Conservation (phyloP, 2,797 vertebrate genomes). For the Gymnothorax reevesii region DNA sequence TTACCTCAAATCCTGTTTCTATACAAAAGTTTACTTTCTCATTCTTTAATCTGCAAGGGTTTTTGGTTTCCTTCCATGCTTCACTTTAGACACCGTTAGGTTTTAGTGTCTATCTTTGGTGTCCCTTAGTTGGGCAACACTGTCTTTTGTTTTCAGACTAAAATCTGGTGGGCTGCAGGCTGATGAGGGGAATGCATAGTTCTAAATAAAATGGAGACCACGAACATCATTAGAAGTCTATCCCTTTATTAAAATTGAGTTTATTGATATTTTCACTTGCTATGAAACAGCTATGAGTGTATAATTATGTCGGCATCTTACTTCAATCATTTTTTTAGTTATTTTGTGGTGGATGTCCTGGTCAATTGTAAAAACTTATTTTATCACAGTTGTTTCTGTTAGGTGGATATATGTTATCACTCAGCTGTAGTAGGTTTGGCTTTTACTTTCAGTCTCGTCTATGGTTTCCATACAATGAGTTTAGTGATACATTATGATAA, state of each 20-base stretch:
- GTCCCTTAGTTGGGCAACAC: not conserved
- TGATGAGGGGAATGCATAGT: not conserved
- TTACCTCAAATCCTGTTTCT: not conserved
- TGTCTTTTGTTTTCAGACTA: not conserved
- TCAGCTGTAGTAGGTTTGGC: too few relatives aligned
- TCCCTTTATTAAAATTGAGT: not conserved
- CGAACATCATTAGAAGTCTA: not conserved
- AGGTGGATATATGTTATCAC: too few relatives aligned
- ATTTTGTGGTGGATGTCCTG: too few relatives aligned
- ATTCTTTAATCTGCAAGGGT: not conserved
- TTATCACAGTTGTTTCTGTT: too few relatives aligned
- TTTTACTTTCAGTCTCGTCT: too few relatives aligned
- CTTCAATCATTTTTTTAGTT: too few relatives aligned
- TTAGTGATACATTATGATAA: too few relatives aligned
- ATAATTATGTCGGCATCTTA: constrained; percentile 2
- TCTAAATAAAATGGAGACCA: not conserved
- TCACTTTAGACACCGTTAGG: not conserved
- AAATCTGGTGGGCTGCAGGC: not conserved
- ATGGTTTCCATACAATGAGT: too few relatives aligned
- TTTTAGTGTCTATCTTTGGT: not conserved
- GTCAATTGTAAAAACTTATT: too few relatives aligned
- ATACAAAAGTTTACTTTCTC: not conserved
- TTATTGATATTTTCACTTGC: not conserved
- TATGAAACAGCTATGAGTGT: not conserved
- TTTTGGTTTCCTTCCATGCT: not conserved